A percentile compares a stretch with the other conserved stretches of the same genome.
Conservation (phyloP, 2,797 vertebrate species). For the Glyptemys insculpta region DNA sequence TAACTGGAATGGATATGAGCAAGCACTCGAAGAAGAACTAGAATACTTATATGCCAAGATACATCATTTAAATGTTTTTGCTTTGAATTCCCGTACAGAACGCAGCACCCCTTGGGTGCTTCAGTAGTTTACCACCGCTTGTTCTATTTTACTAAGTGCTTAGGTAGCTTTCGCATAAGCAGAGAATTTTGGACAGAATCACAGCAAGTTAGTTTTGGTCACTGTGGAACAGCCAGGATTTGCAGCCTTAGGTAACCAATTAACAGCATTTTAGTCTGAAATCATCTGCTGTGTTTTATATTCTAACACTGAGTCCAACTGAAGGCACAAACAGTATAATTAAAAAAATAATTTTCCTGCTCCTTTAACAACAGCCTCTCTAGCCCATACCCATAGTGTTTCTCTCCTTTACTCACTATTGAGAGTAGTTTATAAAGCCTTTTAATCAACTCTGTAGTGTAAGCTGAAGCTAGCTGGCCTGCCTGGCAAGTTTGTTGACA, state of each 20-base stretch:
- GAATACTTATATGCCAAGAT: constrained; percentile 36
- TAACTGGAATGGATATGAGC: too few relatives aligned
- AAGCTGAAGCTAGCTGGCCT: constrained; percentile 49
- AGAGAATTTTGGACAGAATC: not conserved
- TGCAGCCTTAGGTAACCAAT: constrained; percentile 64
- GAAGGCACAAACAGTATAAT: constrained; percentile 45
- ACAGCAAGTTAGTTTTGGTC: constrained; percentile 32
- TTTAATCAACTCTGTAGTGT: constrained; percentile 60
- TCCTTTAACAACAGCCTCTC: constrained; percentile 52
- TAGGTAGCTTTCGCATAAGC: not conserved
- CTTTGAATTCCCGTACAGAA: not conserved
- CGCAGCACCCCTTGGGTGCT: not conserved
- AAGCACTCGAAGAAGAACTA: too few relatives aligned
- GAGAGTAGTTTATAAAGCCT: constrained; percentile 53
- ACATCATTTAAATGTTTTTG: constrained; percentile 16
- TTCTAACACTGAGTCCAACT: constrained; percentile 36
- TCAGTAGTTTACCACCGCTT: not conserved
- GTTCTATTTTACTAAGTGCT: not conserved
- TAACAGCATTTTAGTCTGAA: constrained; percentile 50
- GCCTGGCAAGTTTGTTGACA: constrained; percentile 7
- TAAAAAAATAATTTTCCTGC: constrained; percentile 51
- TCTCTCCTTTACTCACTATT: constrained; percentile 57
- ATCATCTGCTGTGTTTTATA: constrained; percentile 59
- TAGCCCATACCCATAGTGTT: not conserved
- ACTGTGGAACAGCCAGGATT: not conserved